Percentiles rank a stretch among this genome's conserved stretches.
phyloP scores from a whole-genome alignment of 2,797 vertebrate genomes.

The Macrochelys suwanniensis region DNA sequence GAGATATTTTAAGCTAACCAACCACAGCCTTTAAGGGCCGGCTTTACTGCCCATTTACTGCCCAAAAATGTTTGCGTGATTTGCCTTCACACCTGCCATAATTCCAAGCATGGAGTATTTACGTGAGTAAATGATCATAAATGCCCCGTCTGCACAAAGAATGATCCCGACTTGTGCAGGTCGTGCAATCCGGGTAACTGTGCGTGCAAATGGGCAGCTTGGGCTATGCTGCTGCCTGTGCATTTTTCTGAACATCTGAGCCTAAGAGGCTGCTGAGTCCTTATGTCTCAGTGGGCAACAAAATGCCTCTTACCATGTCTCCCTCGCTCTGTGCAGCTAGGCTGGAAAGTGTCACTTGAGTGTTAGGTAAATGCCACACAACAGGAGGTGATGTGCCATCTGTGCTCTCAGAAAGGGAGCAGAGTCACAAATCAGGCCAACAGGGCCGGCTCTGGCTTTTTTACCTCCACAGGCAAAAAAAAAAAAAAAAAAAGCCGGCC shows the following conservation, averaged over 20 bases:
- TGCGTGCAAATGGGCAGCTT: neutral
- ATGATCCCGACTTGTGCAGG: neutral
- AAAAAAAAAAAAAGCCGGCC: too few species aligned
- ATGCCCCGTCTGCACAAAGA: neutral
- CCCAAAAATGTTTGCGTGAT: neutral
- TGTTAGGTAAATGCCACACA: neutral
- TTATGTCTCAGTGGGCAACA: neutral
- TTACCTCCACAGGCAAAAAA: too few species aligned
- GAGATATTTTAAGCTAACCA: neutral
- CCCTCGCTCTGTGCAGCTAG: neutral
- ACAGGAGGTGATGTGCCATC: neutral
- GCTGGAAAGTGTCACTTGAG: neutral
- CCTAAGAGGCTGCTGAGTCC: neutral
- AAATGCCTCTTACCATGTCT: neutral
- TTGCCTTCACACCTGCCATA: neutral
- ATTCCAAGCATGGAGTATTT: neutral
- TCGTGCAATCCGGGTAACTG: neutral
- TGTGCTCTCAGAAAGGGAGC: neutral
- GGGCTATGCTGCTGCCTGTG: neutral
- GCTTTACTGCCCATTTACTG: neutral
- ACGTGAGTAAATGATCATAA: neutral
- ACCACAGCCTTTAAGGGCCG: neutral
- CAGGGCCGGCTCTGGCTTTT: too few species aligned
- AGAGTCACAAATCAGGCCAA: neutral
- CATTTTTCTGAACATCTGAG: neutral